Evolutionary conservation across 2,797 vertebrate genomes (phyloP).

Genomic region (Enteromius radiatus): DNA sequence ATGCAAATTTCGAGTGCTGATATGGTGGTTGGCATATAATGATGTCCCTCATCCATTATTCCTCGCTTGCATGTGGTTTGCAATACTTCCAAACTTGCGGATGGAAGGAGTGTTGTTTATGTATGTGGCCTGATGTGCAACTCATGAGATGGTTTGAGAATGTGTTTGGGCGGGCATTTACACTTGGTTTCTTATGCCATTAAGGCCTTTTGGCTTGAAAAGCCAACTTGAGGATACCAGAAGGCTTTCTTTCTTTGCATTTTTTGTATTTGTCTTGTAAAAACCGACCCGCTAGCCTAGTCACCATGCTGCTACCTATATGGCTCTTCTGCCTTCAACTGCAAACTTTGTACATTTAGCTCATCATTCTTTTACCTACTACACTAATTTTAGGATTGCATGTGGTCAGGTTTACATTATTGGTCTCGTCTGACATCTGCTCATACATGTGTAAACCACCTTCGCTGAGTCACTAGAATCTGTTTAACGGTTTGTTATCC

Average conservation of each 20-base stretch:
- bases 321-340: not conserved
- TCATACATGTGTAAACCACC: not conserved
- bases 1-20: not conserved
- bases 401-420: not conserved
- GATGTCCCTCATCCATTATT: not conserved
- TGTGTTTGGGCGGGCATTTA: not conserved
- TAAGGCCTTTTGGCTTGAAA: not conserved
- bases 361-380: not conserved
- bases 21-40: not conserved
- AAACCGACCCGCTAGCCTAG: not conserved
- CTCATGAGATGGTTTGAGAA: not conserved
- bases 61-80: not conserved
- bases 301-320: not conserved
- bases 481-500: not conserved
- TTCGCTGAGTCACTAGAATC: constrained; percentile 2
- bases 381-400: not conserved
- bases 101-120: not conserved
- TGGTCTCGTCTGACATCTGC: not conserved
- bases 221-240: not conserved
- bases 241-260: not conserved
- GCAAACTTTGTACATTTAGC: not conserved
- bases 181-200: not conserved
- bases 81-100: not conserved
- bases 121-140: not conserved
- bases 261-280: not conserved